These are phyloP conservation scores for Caenorhabditis angaria DNA, from an alignment of 2,888 invertebrate species.

Conservation along the genomic window DNA sequence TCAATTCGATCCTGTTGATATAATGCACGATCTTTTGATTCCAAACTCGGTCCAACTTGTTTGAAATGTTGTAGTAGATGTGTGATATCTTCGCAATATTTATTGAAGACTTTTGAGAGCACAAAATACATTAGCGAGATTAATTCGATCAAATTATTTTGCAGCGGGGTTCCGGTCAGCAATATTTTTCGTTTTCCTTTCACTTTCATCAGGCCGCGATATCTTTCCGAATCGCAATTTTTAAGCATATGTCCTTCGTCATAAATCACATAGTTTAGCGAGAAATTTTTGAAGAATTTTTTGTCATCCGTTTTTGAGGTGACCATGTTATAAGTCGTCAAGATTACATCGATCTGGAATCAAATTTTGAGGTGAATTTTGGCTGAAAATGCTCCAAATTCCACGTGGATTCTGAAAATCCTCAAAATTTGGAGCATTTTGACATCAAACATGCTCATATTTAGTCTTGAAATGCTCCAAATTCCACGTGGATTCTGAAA, in stretches of 20 bases:
- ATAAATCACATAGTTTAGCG: conserved; percentile 89
- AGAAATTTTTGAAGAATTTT: conserved; percentile 82
- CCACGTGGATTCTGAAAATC: no score
- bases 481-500: no score
- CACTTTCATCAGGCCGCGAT: conserved; percentile 61
- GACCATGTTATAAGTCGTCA: conserved; percentile 79
- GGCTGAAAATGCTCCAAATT: no score
- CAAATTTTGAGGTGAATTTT: neutral
- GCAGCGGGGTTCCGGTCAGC: conserved; percentile 92
- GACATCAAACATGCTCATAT: no score
- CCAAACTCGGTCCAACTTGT: conserved; percentile 53
- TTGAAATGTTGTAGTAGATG: conserved; percentile 64
- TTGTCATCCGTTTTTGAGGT: conserved; percentile 87
- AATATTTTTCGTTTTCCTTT: conserved; percentile 86
- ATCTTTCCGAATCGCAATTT: conserved; percentile 89
- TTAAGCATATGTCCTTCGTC: conserved; percentile 95
- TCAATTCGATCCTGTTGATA: conserved; percentile 90
- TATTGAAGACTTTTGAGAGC: conserved; percentile 81
- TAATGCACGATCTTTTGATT: conserved; percentile 78
- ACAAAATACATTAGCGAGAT: conserved; percentile 92
- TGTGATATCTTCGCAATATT: conserved; percentile 62
- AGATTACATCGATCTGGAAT: conserved; percentile 59
- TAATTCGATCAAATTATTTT: conserved; percentile 92
- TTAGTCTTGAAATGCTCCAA: no score
- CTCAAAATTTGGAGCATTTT: no score